Percentiles rank a stretch among this genome's conserved stretches.
Conservation (phyloP, 2,888 invertebrate species). For the Clistopyga incitator region DNA sequence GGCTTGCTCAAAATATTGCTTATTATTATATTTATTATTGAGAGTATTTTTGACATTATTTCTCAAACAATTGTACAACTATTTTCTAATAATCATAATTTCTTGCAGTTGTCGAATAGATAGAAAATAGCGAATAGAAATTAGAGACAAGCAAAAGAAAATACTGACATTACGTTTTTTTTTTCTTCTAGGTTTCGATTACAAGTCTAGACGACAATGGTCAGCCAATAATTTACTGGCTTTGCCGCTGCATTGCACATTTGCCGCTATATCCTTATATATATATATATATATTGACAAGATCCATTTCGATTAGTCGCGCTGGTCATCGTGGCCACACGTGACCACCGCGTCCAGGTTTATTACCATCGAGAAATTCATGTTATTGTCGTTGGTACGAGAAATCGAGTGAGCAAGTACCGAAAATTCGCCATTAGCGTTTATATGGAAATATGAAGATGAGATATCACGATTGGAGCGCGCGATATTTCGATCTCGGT, state of each 20-base stretch:
- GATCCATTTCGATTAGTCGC: conserved; percentile 65
- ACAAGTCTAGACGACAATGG: background rate
- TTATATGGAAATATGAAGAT: conserved; percentile 61
- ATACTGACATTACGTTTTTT: too few species aligned
- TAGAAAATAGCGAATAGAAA: too few species aligned
- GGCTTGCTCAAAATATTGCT: too few species aligned
- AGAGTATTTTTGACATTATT: too few species aligned
- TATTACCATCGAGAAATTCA: conserved; percentile 54
- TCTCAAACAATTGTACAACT: too few species aligned
- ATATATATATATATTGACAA: background rate
- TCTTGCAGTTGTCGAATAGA: too few species aligned
- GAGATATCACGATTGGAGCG: conserved; percentile 36
- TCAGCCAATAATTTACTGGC: conserved; percentile 31
- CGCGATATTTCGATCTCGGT: conserved; percentile 59
- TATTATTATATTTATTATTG: too few species aligned
- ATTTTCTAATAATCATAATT: too few species aligned
- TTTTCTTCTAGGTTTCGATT: background rate
- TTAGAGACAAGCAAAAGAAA: too few species aligned
- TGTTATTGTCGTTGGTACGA: background rate
- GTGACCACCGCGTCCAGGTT: conserved; percentile 57
- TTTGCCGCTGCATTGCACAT: conserved; percentile 42
- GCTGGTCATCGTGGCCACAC: conserved; percentile 69
- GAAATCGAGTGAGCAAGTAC: conserved; percentile 21
- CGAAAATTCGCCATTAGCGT: conserved; percentile 54
- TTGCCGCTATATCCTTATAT: conserved; percentile 31